These are phyloP conservation scores for Pteromalus puparum DNA, from an alignment of 1,140 invertebrate genomes.

Conservation along the genomic window DNA sequence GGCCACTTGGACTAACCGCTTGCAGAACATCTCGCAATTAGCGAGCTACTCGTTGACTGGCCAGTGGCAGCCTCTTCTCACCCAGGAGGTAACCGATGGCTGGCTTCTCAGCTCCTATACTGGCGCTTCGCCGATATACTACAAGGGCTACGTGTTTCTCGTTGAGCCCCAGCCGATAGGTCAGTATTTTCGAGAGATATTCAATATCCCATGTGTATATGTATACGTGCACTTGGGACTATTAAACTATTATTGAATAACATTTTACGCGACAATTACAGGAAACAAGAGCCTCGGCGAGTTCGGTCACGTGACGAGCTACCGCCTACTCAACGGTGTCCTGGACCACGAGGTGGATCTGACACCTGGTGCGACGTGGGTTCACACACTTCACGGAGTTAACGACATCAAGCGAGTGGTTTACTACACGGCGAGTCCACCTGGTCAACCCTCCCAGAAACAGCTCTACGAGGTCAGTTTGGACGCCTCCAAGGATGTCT, in stretches of 20 bases:
- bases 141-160: slow-evolving; percentile 57
- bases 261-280: slow-evolving; percentile 49
- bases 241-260: too few species aligned
- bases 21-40: slow-evolving; percentile 83
- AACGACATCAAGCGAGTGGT: slow-evolving; percentile 64
- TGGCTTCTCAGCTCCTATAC: slow-evolving; percentile 58
- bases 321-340: slow-evolving; percentile 60
- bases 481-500: slow-evolving; percentile 60
- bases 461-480: slow-evolving; percentile 69
- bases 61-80: slow-evolving; percentile 50
- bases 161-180: slow-evolving; percentile 65
- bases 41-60: slow-evolving; percentile 72
- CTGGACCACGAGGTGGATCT: slow-evolving; percentile 69
- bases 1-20: slow-evolving; percentile 88
- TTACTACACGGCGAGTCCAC: slow-evolving; percentile 74
- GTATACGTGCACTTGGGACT: too few species aligned
- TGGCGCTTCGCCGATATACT: slow-evolving; percentile 39
- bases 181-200: neutral
- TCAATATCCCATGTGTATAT: neutral
- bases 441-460: slow-evolving; percentile 69
- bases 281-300: slow-evolving; percentile 15
- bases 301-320: slow-evolving; percentile 70
- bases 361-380: slow-evolving; percentile 70
- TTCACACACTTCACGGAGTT: slow-evolving; percentile 70
- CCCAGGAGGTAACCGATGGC: slow-evolving; percentile 55